Conservation (phyloP, 2,797 vertebrate genomes). For the Mareca penelope region DNA sequence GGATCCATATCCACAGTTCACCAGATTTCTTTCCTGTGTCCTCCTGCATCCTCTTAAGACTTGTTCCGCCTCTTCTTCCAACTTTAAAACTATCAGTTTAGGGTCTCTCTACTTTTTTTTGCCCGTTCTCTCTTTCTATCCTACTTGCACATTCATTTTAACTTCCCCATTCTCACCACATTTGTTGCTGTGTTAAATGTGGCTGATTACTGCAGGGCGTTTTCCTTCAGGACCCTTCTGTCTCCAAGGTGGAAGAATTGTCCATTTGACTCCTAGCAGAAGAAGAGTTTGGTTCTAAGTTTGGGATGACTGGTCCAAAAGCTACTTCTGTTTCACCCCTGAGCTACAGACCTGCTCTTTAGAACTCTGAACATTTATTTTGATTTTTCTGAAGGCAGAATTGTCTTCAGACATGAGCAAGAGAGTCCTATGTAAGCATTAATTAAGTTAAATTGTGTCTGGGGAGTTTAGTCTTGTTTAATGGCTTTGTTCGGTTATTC, state of each 20-base stretch:
- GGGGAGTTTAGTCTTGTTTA: background rate
- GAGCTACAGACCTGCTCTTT: slow-evolving; percentile 51
- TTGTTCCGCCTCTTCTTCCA: background rate
- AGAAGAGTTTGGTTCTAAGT: slow-evolving; percentile 53
- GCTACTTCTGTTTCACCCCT: slow-evolving; percentile 22
- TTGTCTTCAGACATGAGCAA: slow-evolving; percentile 22
- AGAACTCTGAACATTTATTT: slow-evolving; percentile 59
- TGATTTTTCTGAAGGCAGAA: slow-evolving; percentile 26
- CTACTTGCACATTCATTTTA: slow-evolving; percentile 14
- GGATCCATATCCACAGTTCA: background rate
- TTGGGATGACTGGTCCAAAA: slow-evolving; percentile 28
- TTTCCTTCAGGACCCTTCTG: slow-evolving; percentile 36
- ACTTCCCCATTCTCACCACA: background rate
- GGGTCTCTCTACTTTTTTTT: background rate
- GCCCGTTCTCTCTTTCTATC: slow-evolving; percentile 8
- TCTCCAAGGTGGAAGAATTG: slow-evolving; percentile 19
- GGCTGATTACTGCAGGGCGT: background rate
- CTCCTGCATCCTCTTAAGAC: background rate
- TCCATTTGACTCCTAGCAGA: slow-evolving; percentile 41
- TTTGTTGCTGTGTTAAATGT: slow-evolving; percentile 42
- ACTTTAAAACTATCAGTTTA: background rate
- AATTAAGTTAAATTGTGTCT: background rate
- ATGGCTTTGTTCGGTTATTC: background rate
- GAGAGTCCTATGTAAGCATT: background rate
- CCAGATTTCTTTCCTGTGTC: background rate